Percentiles rank a stretch among this genome's conserved stretches.
These are phyloP conservation scores for Pseudomyrmex flavicornis DNA, from an alignment of 1,140 invertebrate genomes.

Conservation along the genomic window DNA sequence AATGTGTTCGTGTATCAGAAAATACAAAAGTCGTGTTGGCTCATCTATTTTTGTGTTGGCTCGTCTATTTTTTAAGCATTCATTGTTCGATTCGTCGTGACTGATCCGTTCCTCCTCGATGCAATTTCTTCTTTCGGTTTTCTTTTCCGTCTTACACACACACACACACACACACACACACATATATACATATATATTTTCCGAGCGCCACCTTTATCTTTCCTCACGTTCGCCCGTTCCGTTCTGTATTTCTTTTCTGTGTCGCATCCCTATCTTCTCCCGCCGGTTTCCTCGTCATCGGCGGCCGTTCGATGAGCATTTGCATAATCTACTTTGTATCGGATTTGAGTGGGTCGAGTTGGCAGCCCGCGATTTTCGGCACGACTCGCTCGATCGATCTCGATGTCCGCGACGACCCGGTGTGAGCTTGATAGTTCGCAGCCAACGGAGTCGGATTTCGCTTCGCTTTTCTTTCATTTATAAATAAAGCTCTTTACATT, in stretches of 20 bases:
- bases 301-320: slow-evolving; percentile 64
- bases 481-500: background rate
- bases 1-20: background rate
- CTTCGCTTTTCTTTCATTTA: too few relatives aligned
- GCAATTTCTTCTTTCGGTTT: slow-evolving; percentile 49
- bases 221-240: background rate
- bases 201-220: slow-evolving; percentile 34
- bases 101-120: slow-evolving; percentile 17
- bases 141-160: background rate
- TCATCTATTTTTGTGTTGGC: slow-evolving; percentile 56
- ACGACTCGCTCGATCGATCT: slow-evolving; percentile 69
- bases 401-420: slow-evolving; percentile 20
- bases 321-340: slow-evolving; percentile 74
- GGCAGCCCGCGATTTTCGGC: slow-evolving; percentile 67
- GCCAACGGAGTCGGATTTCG: background rate
- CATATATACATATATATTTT: background rate
- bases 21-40: slow-evolving; percentile 24
- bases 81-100: background rate
- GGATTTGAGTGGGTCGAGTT: slow-evolving; percentile 63
- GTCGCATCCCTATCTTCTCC: slow-evolving; percentile 19
- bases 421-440: slow-evolving; percentile 2
- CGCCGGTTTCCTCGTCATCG: slow-evolving; percentile 37
- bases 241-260: slow-evolving; percentile 32
- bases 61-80: slow-evolving; percentile 61
- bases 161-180: too few relatives aligned